phyloP scores from a whole-genome alignment of 2,113 vertebrate genomes.

The Polypterus senegalus region DNA sequence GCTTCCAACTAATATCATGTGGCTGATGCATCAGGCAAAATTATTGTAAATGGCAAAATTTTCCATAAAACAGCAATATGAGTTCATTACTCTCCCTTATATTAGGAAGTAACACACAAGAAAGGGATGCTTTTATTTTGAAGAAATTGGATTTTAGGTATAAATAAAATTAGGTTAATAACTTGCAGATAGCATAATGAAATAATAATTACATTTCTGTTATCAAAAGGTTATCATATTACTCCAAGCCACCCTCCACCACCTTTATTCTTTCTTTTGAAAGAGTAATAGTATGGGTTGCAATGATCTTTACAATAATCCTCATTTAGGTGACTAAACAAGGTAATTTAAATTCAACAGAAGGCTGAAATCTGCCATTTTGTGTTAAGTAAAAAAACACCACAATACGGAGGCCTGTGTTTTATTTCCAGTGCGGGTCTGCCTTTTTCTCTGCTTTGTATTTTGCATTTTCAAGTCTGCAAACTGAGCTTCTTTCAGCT shows the following conservation, averaged over 20 bases:
- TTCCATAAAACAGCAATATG: slow-evolving; percentile 67
- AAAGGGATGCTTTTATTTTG: slow-evolving; percentile 58
- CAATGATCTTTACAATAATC: slow-evolving; percentile 18
- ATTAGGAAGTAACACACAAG: slow-evolving; percentile 49
- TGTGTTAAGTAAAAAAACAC: slow-evolving; percentile 6
- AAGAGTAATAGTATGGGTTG: slow-evolving; percentile 14
- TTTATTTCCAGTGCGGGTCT: slow-evolving; percentile 13
- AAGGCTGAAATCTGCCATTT: slow-evolving; percentile 16
- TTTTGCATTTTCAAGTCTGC: background rate
- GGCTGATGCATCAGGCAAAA: slow-evolving; percentile 57
- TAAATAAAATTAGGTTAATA: slow-evolving; percentile 50
- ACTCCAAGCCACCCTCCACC: slow-evolving; percentile 8
- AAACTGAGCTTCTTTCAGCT: background rate
- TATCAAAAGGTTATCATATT: slow-evolving; percentile 41
- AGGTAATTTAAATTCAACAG: slow-evolving; percentile 21
- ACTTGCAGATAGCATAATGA: slow-evolving; percentile 42
- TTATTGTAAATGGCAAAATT: slow-evolving; percentile 68
- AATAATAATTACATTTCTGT: slow-evolving; percentile 51
- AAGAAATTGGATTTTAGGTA: slow-evolving; percentile 47
- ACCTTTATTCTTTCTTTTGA: slow-evolving; percentile 26
- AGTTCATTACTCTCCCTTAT: slow-evolving; percentile 68
- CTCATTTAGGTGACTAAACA: slow-evolving; percentile 13
- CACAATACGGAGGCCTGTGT: slow-evolving; percentile 12
- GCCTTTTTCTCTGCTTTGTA: slow-evolving; percentile 3
- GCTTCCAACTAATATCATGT: slow-evolving; percentile 58